Conservation (phyloP, 1,140 invertebrate genomes). For the Dreissena polymorpha region DNA sequence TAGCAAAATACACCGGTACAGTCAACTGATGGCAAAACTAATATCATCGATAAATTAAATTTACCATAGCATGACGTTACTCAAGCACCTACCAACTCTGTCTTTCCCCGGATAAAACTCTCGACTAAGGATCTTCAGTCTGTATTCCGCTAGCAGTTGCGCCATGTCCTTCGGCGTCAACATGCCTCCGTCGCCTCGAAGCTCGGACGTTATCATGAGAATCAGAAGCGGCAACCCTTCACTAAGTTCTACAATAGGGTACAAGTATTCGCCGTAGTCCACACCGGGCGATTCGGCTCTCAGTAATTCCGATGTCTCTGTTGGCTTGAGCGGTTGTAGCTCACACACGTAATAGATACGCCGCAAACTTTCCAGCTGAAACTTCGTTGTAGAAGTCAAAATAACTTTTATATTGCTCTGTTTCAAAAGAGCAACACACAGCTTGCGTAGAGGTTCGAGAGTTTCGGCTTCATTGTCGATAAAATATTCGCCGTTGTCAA, state of each 20-base stretch:
- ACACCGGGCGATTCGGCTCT: slow-evolving; percentile 4
- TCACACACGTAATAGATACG: slow-evolving; percentile 28
- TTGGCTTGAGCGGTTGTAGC: slow-evolving; percentile 5
- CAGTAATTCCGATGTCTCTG: slow-evolving; percentile 28
- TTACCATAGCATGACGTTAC: no score
- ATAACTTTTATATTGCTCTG: slow-evolving; percentile 30
- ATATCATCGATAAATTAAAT: no score
- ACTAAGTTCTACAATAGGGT: slow-evolving; percentile 27
- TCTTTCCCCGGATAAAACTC: slow-evolving; percentile 48
- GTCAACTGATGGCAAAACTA: no score
- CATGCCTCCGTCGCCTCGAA: slow-evolving; percentile 21
- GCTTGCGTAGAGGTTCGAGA: slow-evolving; percentile 14
- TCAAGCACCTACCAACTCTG: slow-evolving; percentile 31
- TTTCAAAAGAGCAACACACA: background rate
- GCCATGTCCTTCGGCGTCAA: slow-evolving; percentile 39
- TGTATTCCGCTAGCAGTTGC: slow-evolving; percentile 24
- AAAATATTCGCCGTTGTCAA: slow-evolving; percentile 53
- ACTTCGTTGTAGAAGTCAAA: slow-evolving; percentile 36
- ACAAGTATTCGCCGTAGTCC: slow-evolving; percentile 25
- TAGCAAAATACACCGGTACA: no score
- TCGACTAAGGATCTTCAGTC: slow-evolving; percentile 37
- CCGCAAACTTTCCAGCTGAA: slow-evolving; percentile 15
- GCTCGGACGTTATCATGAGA: slow-evolving; percentile 39
- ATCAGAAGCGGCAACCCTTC: slow-evolving; percentile 45
- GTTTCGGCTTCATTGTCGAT: slow-evolving; percentile 5